phyloP scores from a whole-genome alignment of 2,888 invertebrate species.

The Oegoconia quadripuncta region DNA sequence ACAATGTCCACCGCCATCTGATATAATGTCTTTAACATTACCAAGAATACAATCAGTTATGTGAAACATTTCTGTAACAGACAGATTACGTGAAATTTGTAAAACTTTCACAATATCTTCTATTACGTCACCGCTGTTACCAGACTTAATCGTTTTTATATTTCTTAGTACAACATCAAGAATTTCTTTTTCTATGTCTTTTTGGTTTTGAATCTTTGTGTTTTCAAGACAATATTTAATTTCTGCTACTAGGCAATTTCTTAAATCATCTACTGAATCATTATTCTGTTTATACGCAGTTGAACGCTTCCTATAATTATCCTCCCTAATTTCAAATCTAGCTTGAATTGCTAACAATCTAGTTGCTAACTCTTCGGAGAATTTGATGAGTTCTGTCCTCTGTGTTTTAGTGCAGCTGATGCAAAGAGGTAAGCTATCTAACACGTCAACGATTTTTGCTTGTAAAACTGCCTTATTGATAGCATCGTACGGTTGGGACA shows the following conservation, averaged over 20 bases:
- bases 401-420: conserved; percentile 14
- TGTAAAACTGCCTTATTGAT: conserved; percentile 31
- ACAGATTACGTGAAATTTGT: conserved; percentile 14
- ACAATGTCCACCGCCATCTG: conserved; percentile 7
- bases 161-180: conserved; percentile 18
- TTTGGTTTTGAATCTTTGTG: neutral
- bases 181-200: conserved; percentile 17
- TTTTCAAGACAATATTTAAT: conserved; percentile 9
- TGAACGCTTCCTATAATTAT: neutral
- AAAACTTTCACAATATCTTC: conserved; percentile 18
- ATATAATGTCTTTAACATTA: conserved; percentile 12
- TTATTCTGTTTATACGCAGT: neutral
- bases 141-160: conserved; percentile 11
- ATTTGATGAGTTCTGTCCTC: conserved; percentile 21
- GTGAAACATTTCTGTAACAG: conserved; percentile 19
- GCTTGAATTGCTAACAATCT: conserved; percentile 22
- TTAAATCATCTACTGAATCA: conserved; percentile 1
- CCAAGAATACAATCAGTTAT: conserved; percentile 8
- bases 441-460: conserved; percentile 31
- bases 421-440: conserved; percentile 25
- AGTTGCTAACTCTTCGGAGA: conserved; percentile 31
- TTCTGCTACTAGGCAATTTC: conserved; percentile 1
- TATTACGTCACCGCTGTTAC: conserved; percentile 5
- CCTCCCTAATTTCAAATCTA: conserved; percentile 6
- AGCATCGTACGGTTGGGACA: conserved; percentile 14